These are phyloP conservation scores for Zaprionus inermis DNA, from an alignment of 1,140 invertebrate species.

Conservation along the genomic window DNA sequence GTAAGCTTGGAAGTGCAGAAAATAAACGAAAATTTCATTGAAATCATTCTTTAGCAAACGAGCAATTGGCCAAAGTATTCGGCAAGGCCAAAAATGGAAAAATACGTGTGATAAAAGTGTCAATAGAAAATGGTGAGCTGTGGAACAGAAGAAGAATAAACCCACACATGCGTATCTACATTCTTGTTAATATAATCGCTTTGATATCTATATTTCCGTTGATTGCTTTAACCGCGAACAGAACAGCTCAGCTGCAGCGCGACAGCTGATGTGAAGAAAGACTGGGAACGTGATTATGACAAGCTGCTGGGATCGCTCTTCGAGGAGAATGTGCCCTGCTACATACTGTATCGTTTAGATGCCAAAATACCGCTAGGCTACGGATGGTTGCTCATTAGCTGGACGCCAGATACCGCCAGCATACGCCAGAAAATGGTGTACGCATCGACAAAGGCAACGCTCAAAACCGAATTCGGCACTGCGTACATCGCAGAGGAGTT, in stretches of 20 bases:
- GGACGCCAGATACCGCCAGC: constrained; percentile 95
- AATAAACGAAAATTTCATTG: neutral
- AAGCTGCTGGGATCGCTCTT: constrained; percentile 90
- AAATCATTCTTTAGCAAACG: constrained; percentile 87
- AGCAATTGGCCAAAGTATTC: constrained; percentile 91
- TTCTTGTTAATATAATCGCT: constrained; percentile 27
- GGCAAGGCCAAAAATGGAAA: constrained; percentile 92
- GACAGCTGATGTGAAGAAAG: constrained; percentile 88
- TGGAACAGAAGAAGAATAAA: constrained; percentile 27
- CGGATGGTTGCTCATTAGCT: constrained; percentile 97
- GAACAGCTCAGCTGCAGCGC: constrained; percentile 91
- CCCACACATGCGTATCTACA: constrained; percentile 19
- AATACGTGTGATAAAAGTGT: constrained; percentile 92
- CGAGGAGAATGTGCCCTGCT: constrained; percentile 95
- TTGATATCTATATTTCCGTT: constrained; percentile 38
- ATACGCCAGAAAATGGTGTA: constrained; percentile 99
- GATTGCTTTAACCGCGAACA: constrained; percentile 77
- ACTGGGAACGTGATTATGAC: constrained; percentile 96
- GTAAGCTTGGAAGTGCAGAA: constrained; percentile 14
- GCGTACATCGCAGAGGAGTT: constrained; percentile 91
- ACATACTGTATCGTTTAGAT: constrained; percentile 96
- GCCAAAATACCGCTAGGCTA: constrained; percentile 91
- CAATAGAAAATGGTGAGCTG: constrained; percentile 94
- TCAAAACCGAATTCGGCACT: constrained; percentile 97
- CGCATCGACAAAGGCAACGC: constrained; percentile 98